Evolutionary conservation across 2,888 invertebrate species (phyloP).

Genomic region (Ashinkailepas kermadecensis): DNA sequence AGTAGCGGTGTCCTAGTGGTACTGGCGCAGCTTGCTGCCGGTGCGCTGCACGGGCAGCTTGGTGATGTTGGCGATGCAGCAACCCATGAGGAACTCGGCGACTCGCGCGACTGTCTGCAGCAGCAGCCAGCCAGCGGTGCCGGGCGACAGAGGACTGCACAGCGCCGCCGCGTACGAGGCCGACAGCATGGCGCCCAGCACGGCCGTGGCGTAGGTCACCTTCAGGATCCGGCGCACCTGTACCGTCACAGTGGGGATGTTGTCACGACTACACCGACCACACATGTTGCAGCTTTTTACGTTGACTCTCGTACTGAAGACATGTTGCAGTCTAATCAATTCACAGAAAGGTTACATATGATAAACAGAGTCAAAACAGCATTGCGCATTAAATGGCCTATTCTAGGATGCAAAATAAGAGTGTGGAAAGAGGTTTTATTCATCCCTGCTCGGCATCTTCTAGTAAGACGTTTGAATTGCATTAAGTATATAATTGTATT

Average conservation of each 20-base stretch:
- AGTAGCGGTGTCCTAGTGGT: not conserved
- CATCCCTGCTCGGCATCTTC: no score
- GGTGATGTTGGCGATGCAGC: conserved; percentile 50
- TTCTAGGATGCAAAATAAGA: no score
- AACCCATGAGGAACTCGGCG: conserved; percentile 45
- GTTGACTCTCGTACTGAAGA: no score
- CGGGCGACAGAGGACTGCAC: conserved; percentile 43
- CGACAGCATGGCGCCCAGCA: conserved; percentile 49
- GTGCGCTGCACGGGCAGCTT: conserved; percentile 45
- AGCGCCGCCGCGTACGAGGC: conserved; percentile 47
- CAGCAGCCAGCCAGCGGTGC: conserved; percentile 50
- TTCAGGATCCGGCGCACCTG: conserved; percentile 48
- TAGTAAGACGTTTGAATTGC: no score
- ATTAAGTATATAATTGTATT: no score
- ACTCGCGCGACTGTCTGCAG: conserved; percentile 49
- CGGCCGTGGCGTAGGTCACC: conserved; percentile 48
- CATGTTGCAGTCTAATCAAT: no score
- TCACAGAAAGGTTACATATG: no score
- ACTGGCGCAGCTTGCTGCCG: conserved; percentile 8
- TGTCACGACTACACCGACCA: no score
- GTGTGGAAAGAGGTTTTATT: no score
- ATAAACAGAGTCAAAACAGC: no score
- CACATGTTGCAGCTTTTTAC: no score
- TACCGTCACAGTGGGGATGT: conserved; percentile 35
- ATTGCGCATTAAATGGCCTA: no score